phyloP scores from a whole-genome alignment of 2,888 invertebrate species.

The Fabriciana adippe region DNA sequence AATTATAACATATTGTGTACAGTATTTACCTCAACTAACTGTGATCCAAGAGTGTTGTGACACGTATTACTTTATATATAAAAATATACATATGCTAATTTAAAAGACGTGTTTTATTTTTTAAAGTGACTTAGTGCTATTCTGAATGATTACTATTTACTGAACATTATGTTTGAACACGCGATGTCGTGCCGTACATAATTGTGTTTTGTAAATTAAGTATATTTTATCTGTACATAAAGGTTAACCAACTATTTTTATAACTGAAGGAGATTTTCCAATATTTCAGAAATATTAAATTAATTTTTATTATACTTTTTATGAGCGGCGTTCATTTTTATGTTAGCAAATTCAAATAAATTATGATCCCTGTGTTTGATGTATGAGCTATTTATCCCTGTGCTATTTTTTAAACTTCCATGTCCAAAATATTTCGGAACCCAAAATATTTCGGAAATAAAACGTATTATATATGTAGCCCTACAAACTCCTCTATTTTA shows the following conservation, averaged over 20 bases:
- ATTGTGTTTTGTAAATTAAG: neutral
- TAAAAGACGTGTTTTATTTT: conserved; percentile 40
- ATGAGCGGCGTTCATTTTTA: no score
- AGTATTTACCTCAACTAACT: conserved; percentile 79
- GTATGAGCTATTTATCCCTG: no score
- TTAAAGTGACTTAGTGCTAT: conserved; percentile 23
- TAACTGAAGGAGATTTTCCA: neutral
- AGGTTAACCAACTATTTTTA: neutral
- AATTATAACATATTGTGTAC: conserved; percentile 44
- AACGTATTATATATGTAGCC: no score
- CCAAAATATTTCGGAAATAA: no score
- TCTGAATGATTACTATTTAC: conserved; percentile 11
- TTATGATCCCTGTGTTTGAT: no score
- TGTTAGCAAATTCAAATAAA: no score
- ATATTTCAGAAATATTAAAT: neutral
- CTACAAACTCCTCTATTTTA: no score
- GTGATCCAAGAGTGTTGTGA: conserved; percentile 61
- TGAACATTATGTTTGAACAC: conserved; percentile 5
- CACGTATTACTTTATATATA: conserved; percentile 41
- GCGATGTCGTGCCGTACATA: conserved; percentile 8
- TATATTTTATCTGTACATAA: conserved; percentile 2
- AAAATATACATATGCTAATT: conserved; percentile 38
- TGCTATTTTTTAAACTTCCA: no score
- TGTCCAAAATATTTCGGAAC: no score
- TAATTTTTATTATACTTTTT: no score